These are phyloP conservation scores for Cyclina sinensis DNA, from an alignment of 1,140 invertebrate species.

Conservation along the genomic window DNA sequence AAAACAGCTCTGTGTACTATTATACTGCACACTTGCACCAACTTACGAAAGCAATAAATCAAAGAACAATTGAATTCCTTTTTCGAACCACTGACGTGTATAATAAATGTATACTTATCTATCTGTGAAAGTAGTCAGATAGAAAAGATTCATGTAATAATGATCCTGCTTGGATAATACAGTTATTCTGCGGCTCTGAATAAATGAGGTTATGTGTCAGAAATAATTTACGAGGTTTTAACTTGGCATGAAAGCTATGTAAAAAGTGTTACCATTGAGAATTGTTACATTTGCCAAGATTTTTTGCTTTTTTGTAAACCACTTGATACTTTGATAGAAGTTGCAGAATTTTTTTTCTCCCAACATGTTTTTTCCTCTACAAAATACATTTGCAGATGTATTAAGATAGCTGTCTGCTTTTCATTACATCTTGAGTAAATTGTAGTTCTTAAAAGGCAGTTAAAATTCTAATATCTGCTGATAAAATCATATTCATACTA, in stretches of 20 bases:
- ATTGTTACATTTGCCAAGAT: background rate
- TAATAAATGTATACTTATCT: background rate
- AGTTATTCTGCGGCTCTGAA: background rate
- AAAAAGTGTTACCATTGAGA: background rate
- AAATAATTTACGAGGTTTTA: conserved; percentile 13
- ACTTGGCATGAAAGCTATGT: conserved; percentile 17
- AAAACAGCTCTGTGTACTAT: too few relatives aligned
- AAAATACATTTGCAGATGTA: background rate
- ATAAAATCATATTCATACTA: background rate
- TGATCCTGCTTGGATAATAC: background rate
- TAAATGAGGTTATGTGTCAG: conserved; percentile 9
- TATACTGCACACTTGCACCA: too few relatives aligned
- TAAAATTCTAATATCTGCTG: background rate
- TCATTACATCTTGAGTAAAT: background rate
- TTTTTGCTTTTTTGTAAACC: background rate
- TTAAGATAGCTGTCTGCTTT: background rate
- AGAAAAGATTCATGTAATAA: background rate
- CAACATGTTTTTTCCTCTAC: background rate
- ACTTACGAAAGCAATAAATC: too few relatives aligned
- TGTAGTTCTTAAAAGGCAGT: background rate
- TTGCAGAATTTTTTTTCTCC: background rate
- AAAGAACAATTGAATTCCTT: background rate
- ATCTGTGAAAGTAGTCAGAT: background rate
- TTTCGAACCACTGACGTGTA: background rate
- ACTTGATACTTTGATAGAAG: conserved; percentile 18